Percentiles rank a stretch among this genome's conserved stretches.
Conservation (phyloP, 2,113 vertebrate genomes). For the Coptodon rendalli region DNA sequence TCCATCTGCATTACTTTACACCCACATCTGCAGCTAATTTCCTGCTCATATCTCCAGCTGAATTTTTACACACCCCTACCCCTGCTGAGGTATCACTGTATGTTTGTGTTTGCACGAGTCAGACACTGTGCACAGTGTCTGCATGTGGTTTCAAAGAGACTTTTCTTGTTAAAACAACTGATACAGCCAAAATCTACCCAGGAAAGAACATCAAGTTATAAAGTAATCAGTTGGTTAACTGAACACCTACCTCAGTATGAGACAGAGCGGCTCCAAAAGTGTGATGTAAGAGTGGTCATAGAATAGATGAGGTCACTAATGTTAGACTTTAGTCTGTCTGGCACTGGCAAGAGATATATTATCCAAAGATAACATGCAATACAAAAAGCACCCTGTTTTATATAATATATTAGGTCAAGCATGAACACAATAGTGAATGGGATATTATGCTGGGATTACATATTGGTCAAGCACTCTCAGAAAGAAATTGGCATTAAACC, state of each 20-base stretch:
- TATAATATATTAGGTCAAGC: not conserved
- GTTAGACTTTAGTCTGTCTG: not conserved
- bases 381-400: slow-evolving; percentile 9
- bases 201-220: slow-evolving; percentile 5
- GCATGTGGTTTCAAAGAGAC: not conserved
- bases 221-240: slow-evolving; percentile 7
- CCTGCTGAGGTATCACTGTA: slow-evolving; percentile 15
- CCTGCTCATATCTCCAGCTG: slow-evolving; percentile 40
- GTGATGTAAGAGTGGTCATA: slow-evolving; percentile 1
- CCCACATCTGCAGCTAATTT: slow-evolving; percentile 66
- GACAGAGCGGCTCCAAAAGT: slow-evolving; percentile 24
- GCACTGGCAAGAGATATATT: not conserved
- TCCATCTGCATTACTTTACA: slow-evolving; percentile 26
- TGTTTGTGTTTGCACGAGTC: not conserved
- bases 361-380: slow-evolving; percentile 17
- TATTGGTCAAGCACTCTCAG: not conserved
- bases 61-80: slow-evolving; percentile 23
- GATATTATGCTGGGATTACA: not conserved
- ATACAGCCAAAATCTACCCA: not conserved
- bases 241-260: slow-evolving; percentile 28
- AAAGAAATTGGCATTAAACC: slow-evolving; percentile 28
- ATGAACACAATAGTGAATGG: slow-evolving; percentile 11
- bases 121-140: not conserved
- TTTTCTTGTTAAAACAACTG: slow-evolving; percentile 14
- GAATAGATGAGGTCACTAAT: slow-evolving; percentile 40